Base-by-base conservation (phyloP, 2,888 invertebrate genomes). In the Hydropsyche betteni region DNA sequence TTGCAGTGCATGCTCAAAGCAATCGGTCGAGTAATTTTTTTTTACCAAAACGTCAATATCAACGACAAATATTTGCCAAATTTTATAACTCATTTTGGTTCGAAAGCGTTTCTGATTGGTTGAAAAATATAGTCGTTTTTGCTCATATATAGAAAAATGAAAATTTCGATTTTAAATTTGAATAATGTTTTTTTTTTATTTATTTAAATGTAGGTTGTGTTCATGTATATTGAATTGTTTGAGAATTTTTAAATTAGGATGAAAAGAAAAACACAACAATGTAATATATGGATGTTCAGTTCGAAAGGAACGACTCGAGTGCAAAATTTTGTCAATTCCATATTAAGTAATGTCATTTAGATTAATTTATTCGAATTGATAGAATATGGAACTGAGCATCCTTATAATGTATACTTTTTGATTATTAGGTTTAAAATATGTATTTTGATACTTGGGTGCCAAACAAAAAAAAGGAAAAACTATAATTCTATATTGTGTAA, bases 391-490 rank as follows among this genome's bases (percentile, higher is more conserved):
- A 44, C 44, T 44, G 44, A 44, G 10, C 44, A 44, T 44, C 10
- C 10, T 44, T 34, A 64, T 33, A 24, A 69, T 44, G 44, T 38
- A 69, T 69, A 38, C 36, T 69, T 44, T 69, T 44, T 14, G 38
- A 69, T 44, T 69, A 14, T 36, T 69, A 69, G 69, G 24, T 52
- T 70, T 58, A 61, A 72, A 68, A 68, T 51, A 74, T 74, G 55
- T 58, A 38, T 71, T 76, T 79, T 76, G 75, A 77, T 77, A 78
- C 77, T 69, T 73, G 78, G 79, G 79, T 79, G 79, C 79, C 79
- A 79, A 79, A 79, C 78, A 58, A 68, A 70, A 74, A 75, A 76
- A 61, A 61, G 24, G 24, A 64, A 64, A 61, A 64, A 64, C 34
- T 33, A 33, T 64, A 4, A 33, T 33, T 36, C 36, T 8, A 64